Evolutionary conservation across 2,113 vertebrate genomes (phyloP).

Genomic region (Odocoileus hemionus): DNA sequence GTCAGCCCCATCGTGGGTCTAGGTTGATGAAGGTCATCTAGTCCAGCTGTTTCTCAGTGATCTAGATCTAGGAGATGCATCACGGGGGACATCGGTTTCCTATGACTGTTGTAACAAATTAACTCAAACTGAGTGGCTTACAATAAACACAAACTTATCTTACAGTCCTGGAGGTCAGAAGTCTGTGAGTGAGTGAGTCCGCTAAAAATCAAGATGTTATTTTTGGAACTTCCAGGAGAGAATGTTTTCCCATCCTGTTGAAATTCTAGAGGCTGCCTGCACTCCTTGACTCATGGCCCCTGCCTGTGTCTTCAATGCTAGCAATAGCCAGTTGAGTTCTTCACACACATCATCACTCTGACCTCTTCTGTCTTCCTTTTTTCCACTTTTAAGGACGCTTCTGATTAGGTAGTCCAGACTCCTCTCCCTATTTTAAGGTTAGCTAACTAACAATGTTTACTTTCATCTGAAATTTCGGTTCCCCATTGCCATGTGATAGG

Average conservation of each 20-base stretch:
- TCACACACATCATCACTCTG: neutral
- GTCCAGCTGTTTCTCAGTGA: neutral
- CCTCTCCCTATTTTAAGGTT: neutral
- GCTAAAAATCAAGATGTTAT: neutral
- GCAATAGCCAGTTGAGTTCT: neutral
- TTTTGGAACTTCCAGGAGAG: neutral
- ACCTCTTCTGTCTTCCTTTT: neutral
- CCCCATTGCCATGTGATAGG: neutral
- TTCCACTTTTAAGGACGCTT: neutral
- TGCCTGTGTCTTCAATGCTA: neutral
- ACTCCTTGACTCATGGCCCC: neutral
- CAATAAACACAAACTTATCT: neutral
- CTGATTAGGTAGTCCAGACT: neutral
- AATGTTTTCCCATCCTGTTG: neutral
- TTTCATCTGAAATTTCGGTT: neutral
- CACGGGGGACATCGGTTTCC: neutral
- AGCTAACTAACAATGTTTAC: neutral
- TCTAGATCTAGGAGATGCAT: neutral
- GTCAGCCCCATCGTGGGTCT: accelerated
- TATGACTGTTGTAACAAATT: neutral
- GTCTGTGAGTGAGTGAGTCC: neutral
- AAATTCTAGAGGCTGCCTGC: neutral
- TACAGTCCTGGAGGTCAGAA: neutral
- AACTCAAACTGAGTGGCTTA: neutral
- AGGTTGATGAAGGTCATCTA: neutral